Percentiles rank a stretch among this genome's conserved stretches.
Conservation (phyloP, 2,113 vertebrate species). For the Chelonoidis abingdonii region DNA sequence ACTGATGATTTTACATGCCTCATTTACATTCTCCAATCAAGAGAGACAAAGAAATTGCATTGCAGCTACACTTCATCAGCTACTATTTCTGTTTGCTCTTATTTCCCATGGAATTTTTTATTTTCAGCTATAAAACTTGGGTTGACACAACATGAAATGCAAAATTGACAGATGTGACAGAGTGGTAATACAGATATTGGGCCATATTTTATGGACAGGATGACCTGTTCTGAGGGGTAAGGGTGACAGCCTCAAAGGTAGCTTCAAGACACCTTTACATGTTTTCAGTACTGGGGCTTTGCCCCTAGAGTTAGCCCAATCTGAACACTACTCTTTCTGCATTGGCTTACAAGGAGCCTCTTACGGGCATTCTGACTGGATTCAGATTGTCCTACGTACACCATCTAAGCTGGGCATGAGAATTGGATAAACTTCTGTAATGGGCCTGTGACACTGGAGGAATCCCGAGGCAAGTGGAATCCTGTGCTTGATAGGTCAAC, state of each 20-base stretch:
- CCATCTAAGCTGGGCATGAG: not conserved
- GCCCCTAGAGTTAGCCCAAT: not conserved
- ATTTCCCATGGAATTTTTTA: not conserved
- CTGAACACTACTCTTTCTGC: not conserved
- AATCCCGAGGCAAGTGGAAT: not conserved
- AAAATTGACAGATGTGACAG: not conserved
- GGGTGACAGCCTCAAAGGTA: not conserved
- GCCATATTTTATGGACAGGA: not conserved
- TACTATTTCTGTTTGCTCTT: not conserved
- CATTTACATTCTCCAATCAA: not conserved
- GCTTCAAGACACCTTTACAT: not conserved
- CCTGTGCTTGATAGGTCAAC: not conserved
- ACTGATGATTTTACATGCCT: not conserved
- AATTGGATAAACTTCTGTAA: not conserved
- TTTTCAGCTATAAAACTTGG: accelerated
- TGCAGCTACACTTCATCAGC: not conserved
- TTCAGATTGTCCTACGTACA: not conserved
- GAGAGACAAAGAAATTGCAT: not conserved
- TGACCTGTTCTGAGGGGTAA: not conserved
- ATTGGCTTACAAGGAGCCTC: not conserved
- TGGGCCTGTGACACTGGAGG: accelerated
- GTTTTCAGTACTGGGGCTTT: not conserved
- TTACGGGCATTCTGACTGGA: not conserved
- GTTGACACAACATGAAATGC: not conserved
- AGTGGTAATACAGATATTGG: not conserved